These are phyloP conservation scores for Brachypterus glaber DNA, from an alignment of 2,888 invertebrate species.

Conservation along the genomic window DNA sequence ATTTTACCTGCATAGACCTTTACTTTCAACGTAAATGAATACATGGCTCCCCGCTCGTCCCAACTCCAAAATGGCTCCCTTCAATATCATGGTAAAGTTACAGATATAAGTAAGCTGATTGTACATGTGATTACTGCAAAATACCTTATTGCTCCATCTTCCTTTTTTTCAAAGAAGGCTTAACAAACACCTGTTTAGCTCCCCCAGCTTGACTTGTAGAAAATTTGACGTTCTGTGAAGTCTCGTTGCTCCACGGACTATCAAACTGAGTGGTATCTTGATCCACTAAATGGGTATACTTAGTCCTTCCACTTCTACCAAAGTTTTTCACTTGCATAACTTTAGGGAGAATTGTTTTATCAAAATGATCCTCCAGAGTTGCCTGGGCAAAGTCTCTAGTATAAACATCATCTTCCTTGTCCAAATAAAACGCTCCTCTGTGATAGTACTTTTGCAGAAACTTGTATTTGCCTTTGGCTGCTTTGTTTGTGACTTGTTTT, in stretches of 20 bases:
- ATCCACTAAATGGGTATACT: slow-evolving; percentile 97
- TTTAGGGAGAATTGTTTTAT: slow-evolving; percentile 96
- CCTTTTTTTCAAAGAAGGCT: slow-evolving; percentile 62
- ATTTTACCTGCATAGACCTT: too few species aligned
- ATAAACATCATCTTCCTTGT: slow-evolving; percentile 78
- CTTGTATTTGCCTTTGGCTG: slow-evolving; percentile 96
- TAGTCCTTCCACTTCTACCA: slow-evolving; percentile 95
- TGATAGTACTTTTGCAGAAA: slow-evolving; percentile 99
- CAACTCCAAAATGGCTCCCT: too few species aligned
- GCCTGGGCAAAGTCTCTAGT: slow-evolving; percentile 34
- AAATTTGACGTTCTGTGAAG: slow-evolving; percentile 79
- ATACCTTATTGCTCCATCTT: slow-evolving; percentile 31
- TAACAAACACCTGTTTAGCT: slow-evolving; percentile 84
- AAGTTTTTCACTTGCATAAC: slow-evolving; percentile 99
- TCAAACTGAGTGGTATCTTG: slow-evolving; percentile 98
- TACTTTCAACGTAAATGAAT: too few species aligned
- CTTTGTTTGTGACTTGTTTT: slow-evolving; percentile 86
- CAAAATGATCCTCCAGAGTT: slow-evolving; percentile 97
- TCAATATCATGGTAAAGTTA: too few species aligned
- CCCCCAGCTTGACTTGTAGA: slow-evolving; percentile 84
- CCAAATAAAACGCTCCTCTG: slow-evolving; percentile 97
- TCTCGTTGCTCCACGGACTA: slow-evolving; percentile 93
- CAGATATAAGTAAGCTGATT: too few species aligned
- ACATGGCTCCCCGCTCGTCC: too few species aligned
- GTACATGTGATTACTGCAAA: too few species aligned